These are phyloP conservation scores for Hybognathus amarus DNA, from an alignment of 2,797 vertebrate genomes.

Conservation along the genomic window DNA sequence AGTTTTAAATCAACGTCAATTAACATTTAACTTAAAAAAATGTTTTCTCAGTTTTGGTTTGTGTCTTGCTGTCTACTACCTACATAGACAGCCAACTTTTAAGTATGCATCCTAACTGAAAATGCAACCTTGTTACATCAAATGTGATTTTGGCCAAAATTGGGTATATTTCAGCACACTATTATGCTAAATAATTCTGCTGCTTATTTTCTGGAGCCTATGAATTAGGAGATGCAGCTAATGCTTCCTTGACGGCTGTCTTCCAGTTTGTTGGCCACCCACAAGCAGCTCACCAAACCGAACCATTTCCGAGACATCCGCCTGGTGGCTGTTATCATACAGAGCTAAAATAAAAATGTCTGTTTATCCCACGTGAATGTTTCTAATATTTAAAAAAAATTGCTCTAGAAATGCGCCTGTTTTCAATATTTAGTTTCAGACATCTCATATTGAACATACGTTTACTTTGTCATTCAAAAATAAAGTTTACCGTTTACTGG, in stretches of 20 bases:
- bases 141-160: not conserved
- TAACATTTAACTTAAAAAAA: not conserved
- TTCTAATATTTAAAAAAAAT: not conserved
- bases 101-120: not conserved
- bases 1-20: not conserved
- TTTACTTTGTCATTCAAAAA: not conserved
- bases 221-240: not conserved
- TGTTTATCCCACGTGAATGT: not conserved
- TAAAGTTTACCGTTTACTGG: too few species aligned
- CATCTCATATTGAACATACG: not conserved
- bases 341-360: not conserved
- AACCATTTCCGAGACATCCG: not conserved
- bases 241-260: not conserved
- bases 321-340: slow-evolving; percentile 8
- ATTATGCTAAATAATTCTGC: slow-evolving; percentile 1
- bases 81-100: not conserved
- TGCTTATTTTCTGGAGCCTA: slow-evolving; percentile 1
- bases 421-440: not conserved
- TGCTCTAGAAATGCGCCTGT: not conserved
- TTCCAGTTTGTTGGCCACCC: slow-evolving; percentile 28
- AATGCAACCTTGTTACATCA: not conserved
- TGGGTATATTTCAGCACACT: not conserved
- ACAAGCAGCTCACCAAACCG: slow-evolving; percentile 18
- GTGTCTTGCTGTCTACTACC: not conserved
- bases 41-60: not conserved